Evolutionary conservation across 2,797 vertebrate species (phyloP), one percentile per base, ranked within the genome.

Genomic region (Mareca strepera): DNA sequence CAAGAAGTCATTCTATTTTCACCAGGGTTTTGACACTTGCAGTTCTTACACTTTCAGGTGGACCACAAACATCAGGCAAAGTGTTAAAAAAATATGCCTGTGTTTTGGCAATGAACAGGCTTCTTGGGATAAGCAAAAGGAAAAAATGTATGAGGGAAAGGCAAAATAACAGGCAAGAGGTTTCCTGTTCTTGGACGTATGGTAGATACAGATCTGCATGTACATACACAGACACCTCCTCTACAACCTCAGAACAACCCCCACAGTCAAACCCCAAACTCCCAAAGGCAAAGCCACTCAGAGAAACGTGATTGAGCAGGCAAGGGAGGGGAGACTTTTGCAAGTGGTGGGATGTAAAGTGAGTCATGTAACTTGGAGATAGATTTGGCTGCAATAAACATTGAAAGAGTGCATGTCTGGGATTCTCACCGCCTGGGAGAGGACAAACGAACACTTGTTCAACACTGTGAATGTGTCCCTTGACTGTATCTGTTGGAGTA

Each of bases 121-220:
- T 94, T 90, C 75, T 72, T 22, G 44, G 74, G 75, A 85, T 92
- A 95, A 94, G 89, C 15, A 67, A 75, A 84, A 87, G 22, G 17
- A 69, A 63, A 28, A 62, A 82, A 58, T 26, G 59, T 25, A 82
- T 6, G 26, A 68, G 17, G 66, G 62, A 60, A 90, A 92, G 39
- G 82, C 20, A 90, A 55, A 80, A 88, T 87, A 46, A 31, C 77
- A 90, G 37, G 70, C 70, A 43, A 79, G 62, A 87, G 31, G 23
- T 77, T 91, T 93, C 64, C 76, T 93, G 83, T 94, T 91, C 94
- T 82, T 80, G 76, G 80, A 55, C 50, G 58, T 17, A 55, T 50
- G 75, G 82, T 31, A 94, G 95, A 94, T 95, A 93, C 17, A 84
- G 78, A 86, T 95, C 90, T 94, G 88, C 86, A 94, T 56, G 33